A percentile compares a stretch with the other conserved stretches of the same genome.
Conservation (phyloP, 1,140 invertebrate genomes). For the Drosophila biarmipes region DNA sequence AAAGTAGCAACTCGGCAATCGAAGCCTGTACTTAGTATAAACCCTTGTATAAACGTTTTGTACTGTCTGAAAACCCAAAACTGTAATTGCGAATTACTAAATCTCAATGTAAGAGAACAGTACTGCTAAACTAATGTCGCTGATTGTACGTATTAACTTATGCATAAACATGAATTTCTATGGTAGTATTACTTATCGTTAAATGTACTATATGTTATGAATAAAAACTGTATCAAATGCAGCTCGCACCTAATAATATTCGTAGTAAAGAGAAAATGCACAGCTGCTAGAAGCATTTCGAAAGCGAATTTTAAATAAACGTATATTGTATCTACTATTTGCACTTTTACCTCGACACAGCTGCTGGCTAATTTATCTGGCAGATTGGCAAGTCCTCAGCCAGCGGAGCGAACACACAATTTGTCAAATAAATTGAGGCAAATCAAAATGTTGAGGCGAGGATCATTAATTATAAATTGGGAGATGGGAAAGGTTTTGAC, state of each 20-base stretch:
- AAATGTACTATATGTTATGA: slow-evolving; percentile 14
- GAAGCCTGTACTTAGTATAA: slow-evolving; percentile 48
- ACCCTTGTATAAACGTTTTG: slow-evolving; percentile 15
- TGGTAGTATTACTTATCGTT: slow-evolving; percentile 56
- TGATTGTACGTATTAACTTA: slow-evolving; percentile 10
- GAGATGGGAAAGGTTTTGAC: slow-evolving; percentile 25
- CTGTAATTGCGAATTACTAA: slow-evolving; percentile 33
- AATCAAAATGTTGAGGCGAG: slow-evolving; percentile 50
- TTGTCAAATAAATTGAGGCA: slow-evolving; percentile 66
- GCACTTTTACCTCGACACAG: slow-evolving; percentile 9
- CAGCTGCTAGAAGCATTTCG: slow-evolving; percentile 26
- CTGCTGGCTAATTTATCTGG: slow-evolving; percentile 13
- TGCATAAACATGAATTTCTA: slow-evolving; percentile 55
- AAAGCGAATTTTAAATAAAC: neutral
- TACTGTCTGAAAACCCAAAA: slow-evolving; percentile 14
- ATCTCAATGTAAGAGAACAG: slow-evolving; percentile 32
- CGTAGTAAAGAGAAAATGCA: slow-evolving; percentile 5
- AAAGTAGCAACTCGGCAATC: slow-evolving; percentile 31
- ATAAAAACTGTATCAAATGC: slow-evolving; percentile 33
- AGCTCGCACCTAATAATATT: slow-evolving; percentile 22
- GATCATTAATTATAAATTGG: slow-evolving; percentile 68
- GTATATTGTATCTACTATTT: slow-evolving; percentile 8
- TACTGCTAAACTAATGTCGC: slow-evolving; percentile 37
- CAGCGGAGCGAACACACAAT: slow-evolving; percentile 50
- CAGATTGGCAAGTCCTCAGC: slow-evolving; percentile 5